Percentiles rank a stretch among this genome's conserved stretches.
Conservation (phyloP, 2,113 vertebrate species). For the Orthonyx spaldingii region DNA sequence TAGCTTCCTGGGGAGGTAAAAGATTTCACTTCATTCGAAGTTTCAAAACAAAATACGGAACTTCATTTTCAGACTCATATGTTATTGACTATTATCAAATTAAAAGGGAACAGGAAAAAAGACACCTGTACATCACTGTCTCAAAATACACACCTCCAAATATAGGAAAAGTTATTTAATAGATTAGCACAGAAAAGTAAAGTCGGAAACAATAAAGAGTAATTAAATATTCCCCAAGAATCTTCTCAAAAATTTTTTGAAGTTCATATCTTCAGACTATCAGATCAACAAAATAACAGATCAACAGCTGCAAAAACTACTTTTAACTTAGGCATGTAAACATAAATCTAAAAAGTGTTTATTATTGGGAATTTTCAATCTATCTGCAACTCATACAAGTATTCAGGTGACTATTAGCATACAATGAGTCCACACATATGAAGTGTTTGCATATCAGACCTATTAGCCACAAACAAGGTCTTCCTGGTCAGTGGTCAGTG, state of each 20-base stretch:
- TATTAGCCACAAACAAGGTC: neutral
- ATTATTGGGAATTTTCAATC: neutral
- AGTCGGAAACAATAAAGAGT: neutral
- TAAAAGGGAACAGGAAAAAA: neutral
- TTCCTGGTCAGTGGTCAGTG: neutral
- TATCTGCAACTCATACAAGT: neutral
- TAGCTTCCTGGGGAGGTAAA: neutral
- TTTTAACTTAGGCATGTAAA: neutral
- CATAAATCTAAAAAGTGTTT: neutral
- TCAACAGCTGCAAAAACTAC: fast-evolving
- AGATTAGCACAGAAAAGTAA: neutral
- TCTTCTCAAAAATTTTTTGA: neutral
- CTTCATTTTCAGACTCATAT: neutral
- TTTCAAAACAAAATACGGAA: neutral
- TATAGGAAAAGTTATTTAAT: neutral
- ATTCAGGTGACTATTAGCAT: neutral
- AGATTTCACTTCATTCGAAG: neutral
- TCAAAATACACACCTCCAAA: neutral
- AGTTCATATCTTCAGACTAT: neutral
- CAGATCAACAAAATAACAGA: neutral
- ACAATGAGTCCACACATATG: fast-evolving
- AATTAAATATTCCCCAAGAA: neutral
- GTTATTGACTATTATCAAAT: neutral
- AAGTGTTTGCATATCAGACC: neutral
- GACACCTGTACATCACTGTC: neutral